phyloP scores from a whole-genome alignment of 1,140 invertebrate genomes.

The Drosophila obscura region DNA sequence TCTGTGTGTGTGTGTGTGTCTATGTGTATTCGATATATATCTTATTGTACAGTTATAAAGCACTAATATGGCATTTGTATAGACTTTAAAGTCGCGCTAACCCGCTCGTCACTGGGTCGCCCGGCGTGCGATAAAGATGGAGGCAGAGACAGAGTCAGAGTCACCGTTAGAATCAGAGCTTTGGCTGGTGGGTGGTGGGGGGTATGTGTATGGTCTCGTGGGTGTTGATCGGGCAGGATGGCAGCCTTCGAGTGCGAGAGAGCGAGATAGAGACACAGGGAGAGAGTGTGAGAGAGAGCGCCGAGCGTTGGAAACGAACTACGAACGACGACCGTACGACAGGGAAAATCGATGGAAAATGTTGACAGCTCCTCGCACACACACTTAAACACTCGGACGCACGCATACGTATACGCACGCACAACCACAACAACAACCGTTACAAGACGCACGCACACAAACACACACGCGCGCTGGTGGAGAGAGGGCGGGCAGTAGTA shows the following conservation, averaged over 20 bases:
- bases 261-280: conserved; percentile 8
- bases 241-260: conserved; percentile 1
- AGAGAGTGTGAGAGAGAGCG: conserved; percentile 28
- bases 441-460: conserved; percentile 35
- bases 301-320: conserved; percentile 8
- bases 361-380: conserved; percentile 46
- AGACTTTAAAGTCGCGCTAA: conserved; percentile 35
- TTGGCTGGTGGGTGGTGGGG: conserved; percentile 9
- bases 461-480: conserved; percentile 12
- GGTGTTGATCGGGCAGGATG: conserved; percentile 32
- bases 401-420: conserved; percentile 37
- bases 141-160: too few relatives aligned
- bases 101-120: conserved; percentile 20
- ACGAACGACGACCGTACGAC: conserved; percentile 40
- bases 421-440: conserved; percentile 36
- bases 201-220: conserved; percentile 8
- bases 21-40: conserved; percentile 50
- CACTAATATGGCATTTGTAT: conserved; percentile 76
- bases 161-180: neutral
- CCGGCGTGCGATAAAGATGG: conserved; percentile 69
- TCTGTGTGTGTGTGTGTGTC: conserved; percentile 21
- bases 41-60: conserved; percentile 79
- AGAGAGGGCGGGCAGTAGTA: conserved; percentile 15
- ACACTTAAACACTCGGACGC: conserved; percentile 2
- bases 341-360: conserved; percentile 62